Conservation (phyloP, 2,113 vertebrate species). For the Zootoca vivipara region DNA sequence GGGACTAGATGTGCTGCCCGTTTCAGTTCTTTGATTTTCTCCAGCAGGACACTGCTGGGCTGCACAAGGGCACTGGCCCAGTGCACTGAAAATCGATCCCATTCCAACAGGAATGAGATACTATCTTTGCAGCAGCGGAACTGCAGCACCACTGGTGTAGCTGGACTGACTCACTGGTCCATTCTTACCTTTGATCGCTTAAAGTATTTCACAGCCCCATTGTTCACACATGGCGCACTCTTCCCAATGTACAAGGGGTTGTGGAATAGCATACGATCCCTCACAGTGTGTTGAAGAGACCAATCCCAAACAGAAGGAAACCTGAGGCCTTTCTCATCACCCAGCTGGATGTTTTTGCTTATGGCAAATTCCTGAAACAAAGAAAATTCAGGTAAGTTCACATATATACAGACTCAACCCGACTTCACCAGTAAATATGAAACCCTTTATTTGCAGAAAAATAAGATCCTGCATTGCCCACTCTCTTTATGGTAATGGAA, state of each 20-base stretch:
- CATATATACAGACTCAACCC: background rate
- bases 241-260: conserved; percentile 94
- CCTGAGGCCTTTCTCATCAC: conserved; percentile 83
- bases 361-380: conserved; percentile 91
- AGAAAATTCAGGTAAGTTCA: background rate
- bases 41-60: background rate
- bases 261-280: conserved; percentile 92
- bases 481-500: accelerated
- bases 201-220: conserved; percentile 84
- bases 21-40: too few species aligned
- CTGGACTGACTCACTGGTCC: too few species aligned
- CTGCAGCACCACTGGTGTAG: too few species aligned
- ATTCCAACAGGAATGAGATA: accelerated
- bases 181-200: conserved; percentile 87
- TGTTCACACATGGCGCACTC: conserved; percentile 82
- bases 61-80: background rate
- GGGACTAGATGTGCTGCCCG: too few species aligned
- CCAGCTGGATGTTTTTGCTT: conserved; percentile 89
- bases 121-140: background rate
- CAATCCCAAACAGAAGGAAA: conserved; percentile 98
- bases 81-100: background rate
- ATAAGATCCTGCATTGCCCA: too few species aligned
- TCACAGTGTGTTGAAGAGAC: conserved; percentile 89
- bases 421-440: too few species aligned
- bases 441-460: too few species aligned